Evolutionary conservation across 2,888 invertebrate species (phyloP), one percentile per base, ranked within the genome.

Genomic region (Oscheius sp.): DNA sequence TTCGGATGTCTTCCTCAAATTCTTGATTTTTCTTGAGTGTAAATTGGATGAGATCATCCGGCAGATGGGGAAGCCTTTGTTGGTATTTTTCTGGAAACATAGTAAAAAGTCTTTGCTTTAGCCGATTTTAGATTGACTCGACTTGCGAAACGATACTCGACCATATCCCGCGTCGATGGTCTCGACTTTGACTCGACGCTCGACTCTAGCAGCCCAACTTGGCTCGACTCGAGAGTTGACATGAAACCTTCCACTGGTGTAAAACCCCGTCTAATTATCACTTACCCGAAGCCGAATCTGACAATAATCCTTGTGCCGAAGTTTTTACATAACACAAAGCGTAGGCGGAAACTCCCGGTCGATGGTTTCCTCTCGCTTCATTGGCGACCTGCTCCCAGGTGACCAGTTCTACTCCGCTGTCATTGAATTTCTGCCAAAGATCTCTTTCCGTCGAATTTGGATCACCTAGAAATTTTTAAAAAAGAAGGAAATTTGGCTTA

Each of bases 391-490:
- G 66, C 27, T 69, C 69, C 69, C 69, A 59, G 52, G 58, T 58
- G 1, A 64, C 59, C 13, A 27, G 12, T 18, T 73, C 73, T 13
- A 73, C 68, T 35, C 27, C 46, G 18, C 69, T 55, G 27, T 73
- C 73, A 45, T 73, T 73, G 53, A 73, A 52, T 25, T 73, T 73
- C 52, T 66, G 46, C 73, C 73, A 73, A 2, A 21, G 29, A 41
- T 69, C 41, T 43, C 21, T 16, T 1, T 41, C 45, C 23, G 16
- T 21, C 1, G 49, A 23, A 16, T 25, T 55, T 7, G 53, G 63
- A 72, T 63, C 61, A 63, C 43, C 49, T 70, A 21, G 16, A 55
- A 35, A 23, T 16, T 5, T 1, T 6, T 1, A 0, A 9, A 63
- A 18, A 21, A 2, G 16, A 23, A 43, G 2, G 9, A 43, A 55